These are phyloP conservation scores for Dipodomys ordii DNA, from an alignment of 2,113 vertebrate species.

Conservation along the genomic window DNA sequence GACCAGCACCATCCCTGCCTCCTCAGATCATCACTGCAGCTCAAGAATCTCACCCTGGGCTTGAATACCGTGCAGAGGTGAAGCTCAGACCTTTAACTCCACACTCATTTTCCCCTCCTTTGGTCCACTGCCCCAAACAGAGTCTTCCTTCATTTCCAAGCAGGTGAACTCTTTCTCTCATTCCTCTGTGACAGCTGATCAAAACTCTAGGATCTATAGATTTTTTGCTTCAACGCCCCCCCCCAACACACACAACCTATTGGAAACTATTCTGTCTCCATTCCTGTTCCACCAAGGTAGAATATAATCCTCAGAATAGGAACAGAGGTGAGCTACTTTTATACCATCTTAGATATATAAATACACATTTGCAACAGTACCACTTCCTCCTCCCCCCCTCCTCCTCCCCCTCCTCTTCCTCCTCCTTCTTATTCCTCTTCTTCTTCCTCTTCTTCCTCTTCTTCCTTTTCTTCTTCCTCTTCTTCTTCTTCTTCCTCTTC, in stretches of 20 bases:
- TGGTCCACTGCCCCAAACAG: background rate
- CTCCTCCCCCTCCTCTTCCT: too few species aligned
- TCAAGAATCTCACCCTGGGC: background rate
- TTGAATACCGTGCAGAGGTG: too few species aligned
- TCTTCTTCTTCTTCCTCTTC: too few species aligned
- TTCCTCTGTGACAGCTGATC: background rate
- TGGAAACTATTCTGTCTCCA: background rate
- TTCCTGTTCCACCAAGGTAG: background rate
- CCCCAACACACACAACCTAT: background rate
- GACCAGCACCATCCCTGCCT: too few species aligned
- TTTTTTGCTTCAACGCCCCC: background rate
- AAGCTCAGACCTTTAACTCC: background rate
- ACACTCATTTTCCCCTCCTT: background rate
- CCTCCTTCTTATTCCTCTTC: too few species aligned
- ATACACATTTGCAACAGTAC: too few species aligned
- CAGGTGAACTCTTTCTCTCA: background rate
- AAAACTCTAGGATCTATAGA: background rate
- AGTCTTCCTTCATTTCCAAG: background rate
- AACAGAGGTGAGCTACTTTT: background rate
- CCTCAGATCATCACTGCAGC: background rate
- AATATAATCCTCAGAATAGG: background rate
- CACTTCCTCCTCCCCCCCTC: too few species aligned
- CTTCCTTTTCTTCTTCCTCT: accelerated
- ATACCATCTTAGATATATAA: background rate
- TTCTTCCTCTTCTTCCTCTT: too few species aligned